Percentiles rank a stretch among this genome's conserved stretches.
phyloP scores from a whole-genome alignment of 1,140 invertebrate genomes.

The Platyscapa corneri region DNA sequence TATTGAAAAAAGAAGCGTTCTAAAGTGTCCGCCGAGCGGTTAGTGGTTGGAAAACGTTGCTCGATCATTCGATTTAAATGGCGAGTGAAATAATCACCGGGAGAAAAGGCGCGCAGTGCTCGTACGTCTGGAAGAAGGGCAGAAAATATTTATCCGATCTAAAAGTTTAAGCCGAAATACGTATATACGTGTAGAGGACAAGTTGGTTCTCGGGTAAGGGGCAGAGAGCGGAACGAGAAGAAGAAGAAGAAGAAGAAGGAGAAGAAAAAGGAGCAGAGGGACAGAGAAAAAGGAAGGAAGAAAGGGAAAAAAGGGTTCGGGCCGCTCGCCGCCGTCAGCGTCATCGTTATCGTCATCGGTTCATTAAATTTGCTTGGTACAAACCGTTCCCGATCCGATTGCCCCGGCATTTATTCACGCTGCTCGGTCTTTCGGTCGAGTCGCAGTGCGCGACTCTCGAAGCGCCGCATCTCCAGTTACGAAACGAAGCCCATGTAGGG shows the following conservation, averaged over 20 bases:
- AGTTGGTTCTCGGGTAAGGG: not conserved
- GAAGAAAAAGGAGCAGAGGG: not conserved
- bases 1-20: too few species aligned
- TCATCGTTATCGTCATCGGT: constrained; percentile 47
- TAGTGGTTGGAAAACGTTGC: too few species aligned
- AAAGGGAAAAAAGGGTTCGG: constrained; percentile 19
- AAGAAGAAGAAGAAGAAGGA: not conserved
- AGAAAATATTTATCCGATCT: not conserved
- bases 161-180: not conserved
- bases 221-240: too few species aligned
- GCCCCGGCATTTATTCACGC: constrained; percentile 35
- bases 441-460: not conserved
- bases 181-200: not conserved
- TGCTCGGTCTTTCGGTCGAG: not conserved
- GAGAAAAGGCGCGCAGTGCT: not conserved
- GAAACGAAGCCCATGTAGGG: constrained; percentile 40
- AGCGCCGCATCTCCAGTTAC: constrained; percentile 48
- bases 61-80: too few species aligned
- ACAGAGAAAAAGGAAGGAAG: not conserved
- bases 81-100: too few species aligned
- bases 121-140: not conserved
- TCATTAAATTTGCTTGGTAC: constrained; percentile 48
- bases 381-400: constrained; percentile 43
- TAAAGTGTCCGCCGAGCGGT: too few species aligned
- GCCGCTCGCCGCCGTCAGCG: constrained; percentile 28